Conservation (phyloP, 2,888 invertebrate genomes). For the Mesochorus sp. region DNA sequence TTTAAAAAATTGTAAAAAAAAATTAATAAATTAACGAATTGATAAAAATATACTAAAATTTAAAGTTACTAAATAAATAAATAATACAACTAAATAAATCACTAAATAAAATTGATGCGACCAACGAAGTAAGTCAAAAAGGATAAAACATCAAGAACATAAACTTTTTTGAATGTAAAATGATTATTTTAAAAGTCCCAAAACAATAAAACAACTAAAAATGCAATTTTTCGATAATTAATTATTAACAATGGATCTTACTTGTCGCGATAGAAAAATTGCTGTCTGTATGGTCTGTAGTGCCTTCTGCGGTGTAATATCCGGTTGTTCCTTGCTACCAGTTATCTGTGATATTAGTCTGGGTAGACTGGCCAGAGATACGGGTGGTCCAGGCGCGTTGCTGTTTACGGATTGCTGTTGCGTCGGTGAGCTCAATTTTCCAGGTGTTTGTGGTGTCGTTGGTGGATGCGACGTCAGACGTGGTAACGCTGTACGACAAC, state of each 20-base stretch:
- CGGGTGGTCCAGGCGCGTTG: constrained; percentile 82
- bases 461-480: constrained; percentile 85
- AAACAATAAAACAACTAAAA: no score
- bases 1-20: no score
- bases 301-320: constrained; percentile 84
- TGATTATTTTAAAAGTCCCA: no score
- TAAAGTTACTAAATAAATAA: no score
- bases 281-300: constrained; percentile 84
- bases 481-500: constrained; percentile 83
- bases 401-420: constrained; percentile 76
- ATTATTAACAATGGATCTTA: constrained; percentile 54
- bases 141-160: no score
- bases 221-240: not conserved
- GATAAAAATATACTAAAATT: no score
- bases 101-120: no score
- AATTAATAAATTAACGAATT: no score
- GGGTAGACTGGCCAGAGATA: constrained; percentile 82
- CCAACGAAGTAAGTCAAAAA: no score
- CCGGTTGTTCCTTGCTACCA: constrained; percentile 82
- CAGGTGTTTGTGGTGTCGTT: constrained; percentile 77
- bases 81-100: no score
- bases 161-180: no score
- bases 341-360: constrained; percentile 83
- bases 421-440: constrained; percentile 77
- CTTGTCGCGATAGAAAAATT: constrained; percentile 80